Percentiles rank a stretch among this genome's conserved stretches.
These are phyloP conservation scores for Cynodonichthys magdalenae DNA, from an alignment of 2,797 vertebrate species.

Conservation along the genomic window DNA sequence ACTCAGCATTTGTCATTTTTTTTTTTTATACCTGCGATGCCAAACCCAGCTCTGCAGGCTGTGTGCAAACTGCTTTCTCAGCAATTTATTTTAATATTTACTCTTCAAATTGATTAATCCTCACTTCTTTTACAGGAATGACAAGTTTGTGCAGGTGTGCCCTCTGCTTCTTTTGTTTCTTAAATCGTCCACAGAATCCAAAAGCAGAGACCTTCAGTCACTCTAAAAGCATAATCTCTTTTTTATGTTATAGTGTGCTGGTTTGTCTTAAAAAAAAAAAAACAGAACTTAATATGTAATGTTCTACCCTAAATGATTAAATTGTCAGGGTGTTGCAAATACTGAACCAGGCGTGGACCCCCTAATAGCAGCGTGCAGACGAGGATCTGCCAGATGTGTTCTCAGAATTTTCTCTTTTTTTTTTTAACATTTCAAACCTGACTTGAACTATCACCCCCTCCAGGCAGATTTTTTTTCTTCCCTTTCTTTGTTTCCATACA, in stretches of 20 bases:
- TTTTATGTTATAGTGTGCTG: too few species aligned
- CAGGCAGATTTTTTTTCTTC: neutral
- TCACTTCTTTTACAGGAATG: neutral
- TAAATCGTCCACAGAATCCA: too few species aligned
- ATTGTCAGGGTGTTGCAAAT: neutral
- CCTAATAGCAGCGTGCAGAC: slow-evolving; percentile 22
- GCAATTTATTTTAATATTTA: neutral
- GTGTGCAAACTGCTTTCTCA: too few species aligned
- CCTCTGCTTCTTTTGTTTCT: too few species aligned
- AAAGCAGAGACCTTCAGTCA: too few species aligned
- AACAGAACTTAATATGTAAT: neutral
- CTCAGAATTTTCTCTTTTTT: slow-evolving; percentile 23
- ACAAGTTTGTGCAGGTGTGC: too few species aligned
- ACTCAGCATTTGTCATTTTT: neutral
- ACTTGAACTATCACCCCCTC: slow-evolving; percentile 42
- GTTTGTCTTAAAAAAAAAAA: neutral
- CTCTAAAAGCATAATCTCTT: too few species aligned
- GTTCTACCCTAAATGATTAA: neutral
- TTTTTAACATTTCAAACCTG: slow-evolving; percentile 52
- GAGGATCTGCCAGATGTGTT: slow-evolving; percentile 51
- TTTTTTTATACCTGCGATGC: neutral
- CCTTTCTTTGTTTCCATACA: too few species aligned
- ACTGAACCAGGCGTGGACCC: slow-evolving; percentile 5
- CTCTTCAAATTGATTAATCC: neutral
- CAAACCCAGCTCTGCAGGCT: neutral